A percentile compares a stretch with the other conserved stretches of the same genome.
phyloP scores from a whole-genome alignment of 2,797 vertebrate species.

The Mycteria americana region DNA sequence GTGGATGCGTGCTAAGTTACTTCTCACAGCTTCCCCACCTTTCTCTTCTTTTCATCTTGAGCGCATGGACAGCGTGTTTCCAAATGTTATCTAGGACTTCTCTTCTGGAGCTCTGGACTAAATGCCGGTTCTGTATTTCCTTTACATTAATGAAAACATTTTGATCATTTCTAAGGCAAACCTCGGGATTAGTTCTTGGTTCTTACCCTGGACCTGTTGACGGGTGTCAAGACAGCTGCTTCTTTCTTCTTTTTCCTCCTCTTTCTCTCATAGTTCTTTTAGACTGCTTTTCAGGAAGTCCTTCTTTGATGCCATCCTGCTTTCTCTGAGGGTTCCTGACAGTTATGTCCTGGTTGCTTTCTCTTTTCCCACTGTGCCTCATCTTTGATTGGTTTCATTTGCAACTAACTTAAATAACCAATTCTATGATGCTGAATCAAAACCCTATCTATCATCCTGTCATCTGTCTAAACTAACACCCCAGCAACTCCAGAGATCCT shows the following conservation, averaged over 20 bases:
- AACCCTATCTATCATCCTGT: not conserved
- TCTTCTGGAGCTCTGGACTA: not conserved
- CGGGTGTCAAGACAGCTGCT: not conserved
- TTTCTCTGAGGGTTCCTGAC: not conserved
- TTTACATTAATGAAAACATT: not conserved
- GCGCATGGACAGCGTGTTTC: not conserved
- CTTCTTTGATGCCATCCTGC: not conserved
- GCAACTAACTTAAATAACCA: not conserved
- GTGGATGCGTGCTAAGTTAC: fast-evolving
- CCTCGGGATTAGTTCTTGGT: not conserved
- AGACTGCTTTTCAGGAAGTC: not conserved
- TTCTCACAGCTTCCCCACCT: not conserved
- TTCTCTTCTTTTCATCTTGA: not conserved
- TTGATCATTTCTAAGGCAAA: not conserved
- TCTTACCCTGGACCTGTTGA: not conserved
- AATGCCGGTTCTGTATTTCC: not conserved
- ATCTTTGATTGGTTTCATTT: conserved; percentile 18
- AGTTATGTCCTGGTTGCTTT: not conserved
- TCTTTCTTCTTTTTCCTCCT: not conserved
- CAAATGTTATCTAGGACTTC: not conserved
- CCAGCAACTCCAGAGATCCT: not conserved
- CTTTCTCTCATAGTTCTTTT: not conserved
- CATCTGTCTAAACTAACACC: not conserved
- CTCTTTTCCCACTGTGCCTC: not conserved
- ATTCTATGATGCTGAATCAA: not conserved